phyloP scores from a whole-genome alignment of 2,113 vertebrate species.

The Corythaixoides concolor region DNA sequence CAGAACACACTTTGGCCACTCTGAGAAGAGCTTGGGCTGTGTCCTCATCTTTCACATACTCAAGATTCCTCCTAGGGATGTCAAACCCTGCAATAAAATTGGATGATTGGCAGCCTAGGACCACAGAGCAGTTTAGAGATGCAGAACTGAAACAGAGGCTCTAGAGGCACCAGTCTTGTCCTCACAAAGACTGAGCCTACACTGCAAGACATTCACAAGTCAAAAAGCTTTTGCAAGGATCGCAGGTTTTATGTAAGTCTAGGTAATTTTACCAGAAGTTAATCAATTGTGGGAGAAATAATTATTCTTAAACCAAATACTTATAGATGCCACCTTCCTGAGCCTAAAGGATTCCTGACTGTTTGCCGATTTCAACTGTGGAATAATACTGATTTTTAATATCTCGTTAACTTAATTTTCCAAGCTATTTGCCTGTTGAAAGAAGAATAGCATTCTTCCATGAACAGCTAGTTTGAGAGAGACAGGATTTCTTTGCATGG shows the following conservation, averaged over 20 bases:
- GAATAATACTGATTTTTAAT: neutral
- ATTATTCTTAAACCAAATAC: neutral
- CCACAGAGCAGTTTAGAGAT: neutral
- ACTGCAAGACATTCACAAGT: neutral
- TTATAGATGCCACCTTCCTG: neutral
- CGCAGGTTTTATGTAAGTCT: neutral
- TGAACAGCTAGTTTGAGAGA: neutral
- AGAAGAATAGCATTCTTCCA: neutral
- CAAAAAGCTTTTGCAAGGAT: neutral
- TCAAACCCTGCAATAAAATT: neutral
- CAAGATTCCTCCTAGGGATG: neutral
- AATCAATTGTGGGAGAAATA: neutral
- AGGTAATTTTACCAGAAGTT: neutral
- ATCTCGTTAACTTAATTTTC: neutral
- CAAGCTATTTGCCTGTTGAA: neutral
- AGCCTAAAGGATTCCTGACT: neutral
- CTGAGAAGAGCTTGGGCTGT: neutral
- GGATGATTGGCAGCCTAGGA: neutral
- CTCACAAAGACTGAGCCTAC: neutral
- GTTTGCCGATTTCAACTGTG: neutral
- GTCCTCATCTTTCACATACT: neutral
- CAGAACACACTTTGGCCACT: neutral
- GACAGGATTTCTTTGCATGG: neutral
- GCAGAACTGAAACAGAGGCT: neutral
- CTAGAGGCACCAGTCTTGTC: neutral